Evolutionary conservation across 2,113 vertebrate species (phyloP).

Genomic region (Cochlearius cochlearius): DNA sequence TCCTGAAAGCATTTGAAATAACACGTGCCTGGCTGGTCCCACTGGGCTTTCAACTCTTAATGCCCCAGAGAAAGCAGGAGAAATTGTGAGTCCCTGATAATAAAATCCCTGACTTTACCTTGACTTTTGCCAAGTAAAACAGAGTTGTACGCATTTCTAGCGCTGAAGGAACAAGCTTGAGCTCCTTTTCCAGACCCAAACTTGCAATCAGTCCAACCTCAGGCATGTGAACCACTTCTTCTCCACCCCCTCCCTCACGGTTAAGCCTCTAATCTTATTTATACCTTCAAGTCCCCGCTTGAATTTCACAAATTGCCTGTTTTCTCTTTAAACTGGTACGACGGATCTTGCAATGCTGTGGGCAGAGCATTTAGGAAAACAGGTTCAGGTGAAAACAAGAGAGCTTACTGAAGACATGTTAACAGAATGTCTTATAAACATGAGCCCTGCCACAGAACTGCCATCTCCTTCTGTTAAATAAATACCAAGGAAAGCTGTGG

Average conservation of each 20-base stretch:
- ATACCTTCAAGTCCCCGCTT: not conserved
- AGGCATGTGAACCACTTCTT: not conserved
- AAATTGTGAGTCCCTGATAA: not conserved
- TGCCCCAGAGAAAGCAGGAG: not conserved
- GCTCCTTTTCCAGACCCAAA: not conserved
- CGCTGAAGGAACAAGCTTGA: not conserved
- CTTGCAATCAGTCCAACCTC: not conserved
- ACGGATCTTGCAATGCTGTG: not conserved
- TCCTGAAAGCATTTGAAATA: not conserved
- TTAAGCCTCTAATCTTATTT: constrained; percentile 44
- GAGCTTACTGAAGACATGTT: not conserved
- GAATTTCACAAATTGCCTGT: not conserved
- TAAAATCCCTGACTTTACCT: not conserved
- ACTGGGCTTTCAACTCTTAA: not conserved
- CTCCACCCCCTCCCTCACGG: not conserved
- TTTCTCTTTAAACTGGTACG: not conserved
- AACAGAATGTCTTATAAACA: not conserved
- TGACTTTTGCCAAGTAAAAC: not conserved
- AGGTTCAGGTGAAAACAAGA: not conserved
- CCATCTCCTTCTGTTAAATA: not conserved
- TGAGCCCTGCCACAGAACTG: not conserved
- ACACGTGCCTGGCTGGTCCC: not conserved
- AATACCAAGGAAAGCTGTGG: not conserved
- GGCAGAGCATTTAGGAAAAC: not conserved
- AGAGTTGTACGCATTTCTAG: not conserved